Evolutionary conservation across 64 coral and sea anemone species (phyloP).

Genomic region (Porites australiensis): DNA sequence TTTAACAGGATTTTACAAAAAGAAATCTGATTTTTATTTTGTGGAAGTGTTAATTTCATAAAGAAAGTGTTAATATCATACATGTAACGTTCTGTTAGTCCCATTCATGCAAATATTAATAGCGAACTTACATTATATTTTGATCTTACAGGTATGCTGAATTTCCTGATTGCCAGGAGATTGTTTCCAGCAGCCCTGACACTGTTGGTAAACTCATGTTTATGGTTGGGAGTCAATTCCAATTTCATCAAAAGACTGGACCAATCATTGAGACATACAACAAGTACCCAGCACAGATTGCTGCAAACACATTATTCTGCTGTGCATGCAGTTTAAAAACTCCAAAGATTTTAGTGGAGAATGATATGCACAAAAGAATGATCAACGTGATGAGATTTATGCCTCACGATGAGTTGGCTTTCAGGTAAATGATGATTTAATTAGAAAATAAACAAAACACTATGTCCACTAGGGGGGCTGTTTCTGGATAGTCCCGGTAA

Average conservation of each 20-base stretch:
- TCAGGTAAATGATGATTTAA: slow-evolving; percentile 49
- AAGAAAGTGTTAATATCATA: no score
- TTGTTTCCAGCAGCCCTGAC: slow-evolving; percentile 43
- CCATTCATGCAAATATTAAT: no score
- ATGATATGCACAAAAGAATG: slow-evolving; percentile 72
- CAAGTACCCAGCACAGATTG: slow-evolving; percentile 81
- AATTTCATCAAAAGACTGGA: slow-evolving; percentile 7
- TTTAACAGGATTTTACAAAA: no score
- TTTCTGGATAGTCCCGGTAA: no score
- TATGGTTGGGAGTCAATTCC: slow-evolving; percentile 76
- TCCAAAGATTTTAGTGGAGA: slow-evolving; percentile 75
- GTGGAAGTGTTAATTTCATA: no score
- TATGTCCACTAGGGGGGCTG: no score
- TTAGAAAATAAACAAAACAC: no score
- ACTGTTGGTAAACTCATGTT: slow-evolving; percentile 79
- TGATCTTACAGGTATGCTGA: slow-evolving; percentile 79
- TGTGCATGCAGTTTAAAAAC: slow-evolving; percentile 79
- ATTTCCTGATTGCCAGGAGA: slow-evolving; percentile 77
- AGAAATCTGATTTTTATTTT: no score
- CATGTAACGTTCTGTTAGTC: no score
- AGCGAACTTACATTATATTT: not conserved
- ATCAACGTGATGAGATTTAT: slow-evolving; percentile 70
- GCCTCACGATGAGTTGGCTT: slow-evolving; percentile 60
- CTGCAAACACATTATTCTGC: slow-evolving; percentile 90
- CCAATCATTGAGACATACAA: slow-evolving; percentile 8